These are phyloP conservation scores for Pogona vitticeps DNA, from an alignment of 2,113 vertebrate species.

Conservation along the genomic window DNA sequence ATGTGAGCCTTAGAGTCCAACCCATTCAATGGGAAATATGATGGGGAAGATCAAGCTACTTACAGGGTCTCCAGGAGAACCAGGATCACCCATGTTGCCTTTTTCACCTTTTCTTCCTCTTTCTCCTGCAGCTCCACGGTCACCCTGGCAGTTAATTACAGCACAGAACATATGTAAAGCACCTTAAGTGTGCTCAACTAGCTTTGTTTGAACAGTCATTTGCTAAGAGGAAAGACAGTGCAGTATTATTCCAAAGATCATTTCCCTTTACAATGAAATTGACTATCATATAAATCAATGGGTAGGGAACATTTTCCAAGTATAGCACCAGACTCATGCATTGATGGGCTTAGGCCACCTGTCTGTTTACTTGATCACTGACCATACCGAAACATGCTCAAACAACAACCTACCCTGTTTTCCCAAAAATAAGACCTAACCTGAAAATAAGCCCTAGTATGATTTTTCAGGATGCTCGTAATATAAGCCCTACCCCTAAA, in stretches of 20 bases:
- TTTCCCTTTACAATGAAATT: not conserved
- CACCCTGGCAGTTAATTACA: slow-evolving; percentile 75
- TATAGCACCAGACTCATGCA: not conserved
- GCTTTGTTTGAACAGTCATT: not conserved
- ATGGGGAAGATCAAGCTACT: slow-evolving; percentile 51
- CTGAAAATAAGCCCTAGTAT: no score
- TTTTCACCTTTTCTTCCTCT: slow-evolving; percentile 84
- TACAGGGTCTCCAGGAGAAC: slow-evolving; percentile 81
- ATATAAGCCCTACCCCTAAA: no score
- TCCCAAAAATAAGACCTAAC: no score
- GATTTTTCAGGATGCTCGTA: no score
- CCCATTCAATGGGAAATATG: not conserved
- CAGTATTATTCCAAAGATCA: not conserved
- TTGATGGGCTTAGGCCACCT: not conserved
- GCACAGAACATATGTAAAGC: slow-evolving; percentile 16
- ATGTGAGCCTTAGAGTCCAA: no score
- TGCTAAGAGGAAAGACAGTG: not conserved
- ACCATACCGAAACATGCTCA: no score
- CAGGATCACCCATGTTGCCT: slow-evolving; percentile 84
- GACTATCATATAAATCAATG: not conserved
- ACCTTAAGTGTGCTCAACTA: slow-evolving; percentile 28
- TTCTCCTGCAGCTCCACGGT: slow-evolving; percentile 83
- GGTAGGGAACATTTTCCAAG: not conserved
- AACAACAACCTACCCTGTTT: no score
- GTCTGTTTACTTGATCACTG: not conserved